Conservation (phyloP, 2,797 vertebrate genomes). For the Spheniscus humboldti region DNA sequence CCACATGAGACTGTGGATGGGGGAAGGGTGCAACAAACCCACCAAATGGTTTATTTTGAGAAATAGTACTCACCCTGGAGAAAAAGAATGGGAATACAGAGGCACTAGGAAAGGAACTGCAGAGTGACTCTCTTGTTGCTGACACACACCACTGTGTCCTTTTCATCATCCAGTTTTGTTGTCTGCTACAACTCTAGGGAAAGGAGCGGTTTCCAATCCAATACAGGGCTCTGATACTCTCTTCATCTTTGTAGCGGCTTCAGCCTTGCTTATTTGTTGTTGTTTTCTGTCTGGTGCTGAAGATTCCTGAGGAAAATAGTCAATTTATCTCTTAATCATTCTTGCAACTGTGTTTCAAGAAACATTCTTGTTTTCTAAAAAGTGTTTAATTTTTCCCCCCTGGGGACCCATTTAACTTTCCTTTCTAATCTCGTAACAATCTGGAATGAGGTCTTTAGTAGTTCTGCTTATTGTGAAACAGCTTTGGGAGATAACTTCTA, state of each 20-base stretch:
- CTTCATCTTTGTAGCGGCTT: background rate
- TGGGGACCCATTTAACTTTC: conserved; percentile 66
- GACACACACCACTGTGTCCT: background rate
- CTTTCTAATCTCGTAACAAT: conserved; percentile 62
- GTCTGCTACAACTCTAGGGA: background rate
- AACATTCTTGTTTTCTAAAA: conserved; percentile 61
- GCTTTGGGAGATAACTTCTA: conserved; percentile 63
- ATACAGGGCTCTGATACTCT: background rate
- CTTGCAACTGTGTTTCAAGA: conserved; percentile 41
- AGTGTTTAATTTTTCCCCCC: conserved; percentile 48
- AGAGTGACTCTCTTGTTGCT: background rate
- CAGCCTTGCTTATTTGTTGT: background rate
- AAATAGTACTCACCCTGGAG: background rate
- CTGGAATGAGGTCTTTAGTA: conserved; percentile 52
- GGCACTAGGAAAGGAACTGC: background rate
- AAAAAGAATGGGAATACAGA: background rate
- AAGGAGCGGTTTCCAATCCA: background rate
- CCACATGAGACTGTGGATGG: background rate
- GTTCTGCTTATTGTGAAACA: conserved; percentile 57
- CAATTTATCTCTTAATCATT: conserved; percentile 6
- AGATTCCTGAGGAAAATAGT: conserved; percentile 10
- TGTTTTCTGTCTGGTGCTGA: background rate
- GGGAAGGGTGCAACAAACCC: background rate
- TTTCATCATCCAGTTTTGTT: background rate
- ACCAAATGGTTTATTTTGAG: background rate